Conservation (phyloP, 2,797 vertebrate genomes). For the Sandelia bainsii region DNA sequence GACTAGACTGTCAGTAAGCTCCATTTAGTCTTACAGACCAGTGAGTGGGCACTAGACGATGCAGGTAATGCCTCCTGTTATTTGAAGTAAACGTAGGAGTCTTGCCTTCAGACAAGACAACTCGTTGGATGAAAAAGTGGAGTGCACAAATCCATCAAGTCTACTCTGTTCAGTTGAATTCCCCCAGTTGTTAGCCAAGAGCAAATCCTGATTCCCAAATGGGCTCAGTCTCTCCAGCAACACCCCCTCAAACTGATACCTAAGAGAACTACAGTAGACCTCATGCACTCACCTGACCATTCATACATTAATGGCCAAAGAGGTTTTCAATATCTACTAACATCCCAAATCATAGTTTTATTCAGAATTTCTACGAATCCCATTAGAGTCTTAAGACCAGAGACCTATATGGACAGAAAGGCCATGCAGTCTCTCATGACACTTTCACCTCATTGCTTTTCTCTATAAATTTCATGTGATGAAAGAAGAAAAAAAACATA, state of each 20-base stretch:
- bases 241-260: constrained; percentile 7
- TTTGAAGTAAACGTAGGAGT: constrained; percentile 23
- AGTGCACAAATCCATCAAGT: constrained; percentile 24
- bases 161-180: constrained; percentile 7
- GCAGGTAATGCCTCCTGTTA: constrained; percentile 32
- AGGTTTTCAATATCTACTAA: background rate
- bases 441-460: background rate
- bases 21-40: constrained; percentile 20
- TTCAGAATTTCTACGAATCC: background rate
- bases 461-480: constrained; percentile 5
- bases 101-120: constrained; percentile 2
- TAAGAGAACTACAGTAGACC: background rate
- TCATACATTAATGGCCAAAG: background rate
- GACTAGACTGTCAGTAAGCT: constrained; percentile 32
- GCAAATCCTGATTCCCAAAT: constrained; percentile 11
- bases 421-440: background rate
- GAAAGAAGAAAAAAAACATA: background rate
- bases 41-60: constrained; percentile 26
- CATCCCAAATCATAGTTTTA: background rate
- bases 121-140: constrained; percentile 3
- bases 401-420: background rate
- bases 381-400: background rate
- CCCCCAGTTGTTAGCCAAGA: constrained; percentile 14
- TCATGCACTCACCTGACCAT: background rate
- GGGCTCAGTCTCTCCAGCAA: background rate